Conservation (phyloP, 1,140 invertebrate species). For the Mactra quadrangularis region DNA sequence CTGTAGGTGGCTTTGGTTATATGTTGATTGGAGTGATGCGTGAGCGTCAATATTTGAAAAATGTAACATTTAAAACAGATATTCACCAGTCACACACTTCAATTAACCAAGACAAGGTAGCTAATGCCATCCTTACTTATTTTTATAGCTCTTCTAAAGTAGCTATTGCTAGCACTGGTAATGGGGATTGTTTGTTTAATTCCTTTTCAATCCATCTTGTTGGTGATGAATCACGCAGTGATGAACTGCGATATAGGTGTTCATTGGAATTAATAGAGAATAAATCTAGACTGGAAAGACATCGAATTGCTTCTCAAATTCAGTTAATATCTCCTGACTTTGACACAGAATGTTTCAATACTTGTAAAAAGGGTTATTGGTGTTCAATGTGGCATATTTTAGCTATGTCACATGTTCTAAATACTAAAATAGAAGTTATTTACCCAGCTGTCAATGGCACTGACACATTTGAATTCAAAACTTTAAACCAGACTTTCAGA, state of each 20-base stretch:
- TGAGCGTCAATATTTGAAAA: too few species aligned
- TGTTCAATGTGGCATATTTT: not conserved
- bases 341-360: not conserved
- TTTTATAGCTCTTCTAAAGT: too few species aligned
- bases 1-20: too few species aligned
- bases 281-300: not conserved
- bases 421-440: not conserved
- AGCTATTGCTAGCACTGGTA: too few species aligned
- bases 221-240: constrained; percentile 7
- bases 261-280: constrained; percentile 19
- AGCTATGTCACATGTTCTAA: not conserved
- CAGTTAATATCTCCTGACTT: not conserved
- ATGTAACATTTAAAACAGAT: too few species aligned
- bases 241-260: constrained; percentile 20
- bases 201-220: not conserved
- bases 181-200: constrained; percentile 27
- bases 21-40: too few species aligned
- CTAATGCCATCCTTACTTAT: too few species aligned
- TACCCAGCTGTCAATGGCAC: constrained; percentile 8
- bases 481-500: not conserved
- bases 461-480: not conserved
- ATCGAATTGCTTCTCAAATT: not conserved
- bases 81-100: too few species aligned
- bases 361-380: not conserved
- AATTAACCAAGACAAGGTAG: too few species aligned